Conservation (phyloP, 2,797 vertebrate species). For the Enteromius treurensis region DNA sequence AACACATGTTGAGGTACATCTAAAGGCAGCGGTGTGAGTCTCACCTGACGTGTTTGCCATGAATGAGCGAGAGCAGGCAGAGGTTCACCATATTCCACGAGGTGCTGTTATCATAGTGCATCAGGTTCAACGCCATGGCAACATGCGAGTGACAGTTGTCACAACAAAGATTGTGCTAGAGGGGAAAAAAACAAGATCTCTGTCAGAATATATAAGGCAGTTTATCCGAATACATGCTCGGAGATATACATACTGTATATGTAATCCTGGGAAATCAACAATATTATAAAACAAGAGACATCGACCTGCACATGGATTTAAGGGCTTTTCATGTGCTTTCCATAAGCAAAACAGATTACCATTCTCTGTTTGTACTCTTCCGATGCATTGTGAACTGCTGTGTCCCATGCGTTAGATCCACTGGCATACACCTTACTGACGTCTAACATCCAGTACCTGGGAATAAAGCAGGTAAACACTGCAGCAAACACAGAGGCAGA, state of each 20-base stretch:
- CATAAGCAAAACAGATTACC: constrained; percentile 70
- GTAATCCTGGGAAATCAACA: not conserved
- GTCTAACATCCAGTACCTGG: constrained; percentile 94
- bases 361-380: constrained; percentile 96
- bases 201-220: not conserved
- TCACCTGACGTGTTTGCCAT: constrained; percentile 93
- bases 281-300: not conserved
- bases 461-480: not conserved
- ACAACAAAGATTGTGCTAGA: constrained; percentile 94
- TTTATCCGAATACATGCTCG: not conserved
- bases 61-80: constrained; percentile 84
- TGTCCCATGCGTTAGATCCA: constrained; percentile 87
- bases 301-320: not conserved
- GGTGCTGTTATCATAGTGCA: constrained; percentile 92
- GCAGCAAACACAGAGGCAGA: too few relatives aligned
- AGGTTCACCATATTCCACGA: constrained; percentile 98
- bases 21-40: not conserved
- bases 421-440: constrained; percentile 85
- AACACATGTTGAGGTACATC: not conserved
- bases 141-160: constrained; percentile 99
- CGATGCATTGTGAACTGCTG: constrained; percentile 89
- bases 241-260: not conserved
- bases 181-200: not conserved
- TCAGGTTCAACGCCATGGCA: constrained; percentile 95
- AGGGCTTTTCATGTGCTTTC: not conserved